Evolutionary conservation across 2,113 vertebrate genomes (phyloP), one percentile per base, ranked within the genome.

Genomic region (Dasyprocta punctata): DNA sequence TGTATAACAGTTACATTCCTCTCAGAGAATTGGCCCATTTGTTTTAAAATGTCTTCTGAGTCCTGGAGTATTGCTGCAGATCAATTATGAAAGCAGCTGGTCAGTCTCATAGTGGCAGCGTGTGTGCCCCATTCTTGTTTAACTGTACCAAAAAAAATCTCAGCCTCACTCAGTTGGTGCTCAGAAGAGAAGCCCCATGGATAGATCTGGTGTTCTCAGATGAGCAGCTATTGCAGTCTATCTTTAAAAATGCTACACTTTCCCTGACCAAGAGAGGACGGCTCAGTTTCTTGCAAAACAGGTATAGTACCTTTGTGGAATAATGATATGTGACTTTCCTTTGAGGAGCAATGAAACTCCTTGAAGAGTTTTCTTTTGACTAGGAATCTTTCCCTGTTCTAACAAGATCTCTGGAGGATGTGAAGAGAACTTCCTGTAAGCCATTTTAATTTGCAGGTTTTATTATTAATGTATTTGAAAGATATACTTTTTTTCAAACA

Each of bases 401-500:
- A 92, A 95, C 16, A 78, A 86, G 56, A 7, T 90, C 60, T 95
- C 85, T 54, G 22, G 77, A 84, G 81, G 7, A 38, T n/a, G 44
- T 3, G 12, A 10, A 92, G 14, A 3, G 20, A 92, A 19, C 49
- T 14, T 84, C 84, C 84, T 91, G 10, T 26, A n/a, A 93, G 22
- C 5, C 11, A 71, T 65, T 80, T 84, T 80, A 80, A 95, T 75
- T 28, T 87, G 41, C n/a, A 83, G 78, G 83, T 95, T 49, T 89
- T 24, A 84, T 95, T 75, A 73, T 88, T 94, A 82, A 89, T 82
- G 54, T 61, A 90, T 78, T 92, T 87, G 33, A 92, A 67, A 78
- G 8, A 49, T 5, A 33, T 7, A 44, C 17, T 11, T 90, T n/a
- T 75, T 82, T 38, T 41, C 20, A 89, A 14, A 65, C 73, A 1